Evolutionary conservation across 64 coral and sea anemone species (phyloP), one percentile per base, ranked within the genome.

Genomic region (Anthopleura sola): DNA sequence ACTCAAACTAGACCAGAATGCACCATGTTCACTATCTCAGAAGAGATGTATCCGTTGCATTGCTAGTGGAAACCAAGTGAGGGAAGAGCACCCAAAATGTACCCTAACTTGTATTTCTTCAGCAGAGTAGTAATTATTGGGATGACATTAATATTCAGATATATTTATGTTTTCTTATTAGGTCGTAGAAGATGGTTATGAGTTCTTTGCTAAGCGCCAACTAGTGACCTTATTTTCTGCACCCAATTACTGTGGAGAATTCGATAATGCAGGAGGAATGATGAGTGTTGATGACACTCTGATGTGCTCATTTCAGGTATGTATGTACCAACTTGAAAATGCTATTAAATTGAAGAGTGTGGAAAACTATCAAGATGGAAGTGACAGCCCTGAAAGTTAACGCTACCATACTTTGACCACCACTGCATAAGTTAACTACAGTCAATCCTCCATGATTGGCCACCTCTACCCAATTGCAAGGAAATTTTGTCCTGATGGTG

Each of bases 141-240:
- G 5, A 21, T 17, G 5, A 0, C 14, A 55, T 14, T 55, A 55
- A 55, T 15, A 76, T 36, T 62, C 18, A n/a, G 12, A 32, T 34
- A 32, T 34, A 39, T 48, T 12, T 79, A 9, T 79, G 76, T 6
- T 38, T 24, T 0, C 55, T 81, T 46, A 19, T 50, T 58, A 98
- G 95, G 95, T 98, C 39, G 95, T 98, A 32, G 95, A 98, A 92
- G 95, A 98, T 87, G 95, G 95, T 76, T 98, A 98, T 88, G 95
- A 98, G 44, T 98, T 98, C 64, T 98, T 98, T 84, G 95, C 95
- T 83, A 98, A 98, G 78, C 85, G 95, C 26, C 95, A 98, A 50
- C 92, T 98, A 37, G 92, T 98, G 23, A 98, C 95, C 33, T 71
- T 98, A 78, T 98, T 98, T 58, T 98, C 95, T 36, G 95, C 95